Base-by-base conservation (phyloP, 2,888 invertebrate genomes). In the Oscheius sp. region DNA sequence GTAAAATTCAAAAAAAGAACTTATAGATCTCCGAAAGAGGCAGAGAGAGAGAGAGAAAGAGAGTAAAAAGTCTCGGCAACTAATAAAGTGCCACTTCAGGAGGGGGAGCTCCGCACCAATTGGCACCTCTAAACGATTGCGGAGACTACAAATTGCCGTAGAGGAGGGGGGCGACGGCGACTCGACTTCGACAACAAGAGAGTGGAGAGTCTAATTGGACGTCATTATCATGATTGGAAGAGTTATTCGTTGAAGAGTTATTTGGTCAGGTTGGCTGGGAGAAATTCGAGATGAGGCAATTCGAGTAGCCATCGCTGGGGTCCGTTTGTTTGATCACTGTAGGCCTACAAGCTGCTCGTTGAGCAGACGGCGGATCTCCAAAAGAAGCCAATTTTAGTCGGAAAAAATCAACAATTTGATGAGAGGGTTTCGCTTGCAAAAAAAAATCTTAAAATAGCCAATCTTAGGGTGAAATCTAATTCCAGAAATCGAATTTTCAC, bases 111-210 rank as follows among this genome's bases (percentile, higher is more conserved):
- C 37, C 17, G 29, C 20, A 45, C 61, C 61, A 61, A 61, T 61
- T 61, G 61, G 61, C 61, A 61, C 61, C 61, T 61, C 61, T 55
- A 61, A 61, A 61, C 61, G 61, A 61, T 61, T 61, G 61, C 61
- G 61, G 45, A 42, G 45, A 42, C 45, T 45, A 45, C 61, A 61
- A 61, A 61, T 61, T 61, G 61, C 61, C 45, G 17, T 34, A 55
- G 61, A 45, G 45, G 31, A 61, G 29, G 42, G 23, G 58, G 27
- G 58, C 17, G 39, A 37, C 33, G 33, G 34, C n/a, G n/a, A n/a
- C n/a, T n/a, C n/a, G n/a, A n/a, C n/a, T n/a, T n/a, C n/a, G n/a
- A n/a, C n/a, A n/a, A n/a, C n/a, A n/a, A 25, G 17, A 25, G n/a
- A n/a, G n/a, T 23, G 50, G n/a, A 52, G 50, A 27, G 27, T 29